Base-by-base conservation (phyloP, 1,140 invertebrate species). In the Zaprionus ornatus region DNA sequence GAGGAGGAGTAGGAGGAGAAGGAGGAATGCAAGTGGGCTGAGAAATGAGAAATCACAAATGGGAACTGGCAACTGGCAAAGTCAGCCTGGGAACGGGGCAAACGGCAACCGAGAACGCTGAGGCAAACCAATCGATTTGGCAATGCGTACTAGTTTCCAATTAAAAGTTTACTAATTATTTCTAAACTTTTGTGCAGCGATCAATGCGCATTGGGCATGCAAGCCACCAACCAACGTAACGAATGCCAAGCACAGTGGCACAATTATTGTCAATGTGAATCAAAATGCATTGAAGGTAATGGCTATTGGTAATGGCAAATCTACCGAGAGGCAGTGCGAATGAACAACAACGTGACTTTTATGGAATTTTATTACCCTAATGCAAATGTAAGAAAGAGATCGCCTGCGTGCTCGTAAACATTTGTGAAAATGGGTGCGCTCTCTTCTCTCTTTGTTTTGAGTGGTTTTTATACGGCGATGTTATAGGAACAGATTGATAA, bases 101-200 rank as follows among this genome's bases (percentile, higher is more conserved):
- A 50, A 19, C 19, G 61, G 23, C 12, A 64, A 10, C 50, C 29
- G 25, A 12, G 25, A 63, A 27, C n/a, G 56, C 29, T 60, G 60
- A 21, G 48, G 42, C 25, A 72, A 76, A 76, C 62, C 74, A 80
- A 88, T 87, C 83, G 83, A 87, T 88, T 80, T 77, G 84, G 66
- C 68, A 87, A 72, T 87, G 84, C 74, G 85, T 90, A 88, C 81
- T 84, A 85, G 85, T 88, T 90, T 90, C 85, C 85, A 88, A 88
- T 88, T 88, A 88, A 88, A 88, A 88, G 85, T 88, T 88, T 88
- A 88, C 85, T 88, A 88, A 88, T 88, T 88, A 88, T 88, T 88
- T 88, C 84, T 90, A 81, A 88, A 88, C 84, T 88, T 88, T 88
- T 79, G 85, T 90, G 64, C 85, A 74, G 75, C 84, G 80, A 88